A percentile compares a stretch with the other conserved stretches of the same genome.
Evolutionary conservation across 2,888 invertebrate genomes (phyloP).

Genomic region (Scaptomyza caliginosa): DNA sequence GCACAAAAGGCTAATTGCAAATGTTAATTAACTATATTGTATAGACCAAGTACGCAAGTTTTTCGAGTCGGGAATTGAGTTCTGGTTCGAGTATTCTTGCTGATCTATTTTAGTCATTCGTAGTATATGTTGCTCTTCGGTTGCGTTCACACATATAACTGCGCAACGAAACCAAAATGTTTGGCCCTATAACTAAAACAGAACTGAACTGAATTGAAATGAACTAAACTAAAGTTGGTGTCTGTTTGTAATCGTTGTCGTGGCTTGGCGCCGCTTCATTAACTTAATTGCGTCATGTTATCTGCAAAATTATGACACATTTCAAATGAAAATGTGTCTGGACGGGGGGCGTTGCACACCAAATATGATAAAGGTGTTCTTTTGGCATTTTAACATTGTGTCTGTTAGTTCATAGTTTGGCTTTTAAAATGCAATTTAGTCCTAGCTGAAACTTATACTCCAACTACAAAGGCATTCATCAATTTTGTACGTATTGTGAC

Average conservation of each 20-base stretch:
- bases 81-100: not conserved
- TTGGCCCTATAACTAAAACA: slow-evolving; percentile 22
- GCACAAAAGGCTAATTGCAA: slow-evolving; percentile 43
- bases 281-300: slow-evolving; percentile 39
- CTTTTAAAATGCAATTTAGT: not conserved
- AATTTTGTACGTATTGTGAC: slow-evolving; percentile 12
- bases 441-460: not conserved
- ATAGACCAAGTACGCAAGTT: not conserved
- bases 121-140: slow-evolving; percentile 21
- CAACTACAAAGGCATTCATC: not conserved
- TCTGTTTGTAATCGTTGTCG: slow-evolving; percentile 2
- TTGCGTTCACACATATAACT: slow-evolving; percentile 44
- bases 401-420: not conserved
- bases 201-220: not conserved
- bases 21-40: slow-evolving; percentile 38
- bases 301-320: slow-evolving; percentile 28
- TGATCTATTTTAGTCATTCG: slow-evolving; percentile 4
- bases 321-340: not conserved
- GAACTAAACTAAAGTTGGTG: not conserved
- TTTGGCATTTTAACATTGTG: not conserved
- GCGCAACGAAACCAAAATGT: slow-evolving; percentile 12
- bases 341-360: slow-evolving; percentile 32
- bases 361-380: slow-evolving; percentile 11
- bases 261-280: slow-evolving; percentile 26
- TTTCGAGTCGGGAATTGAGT: not conserved